phyloP scores from a whole-genome alignment of 2,113 vertebrate species.

The Scortum barcoo region DNA sequence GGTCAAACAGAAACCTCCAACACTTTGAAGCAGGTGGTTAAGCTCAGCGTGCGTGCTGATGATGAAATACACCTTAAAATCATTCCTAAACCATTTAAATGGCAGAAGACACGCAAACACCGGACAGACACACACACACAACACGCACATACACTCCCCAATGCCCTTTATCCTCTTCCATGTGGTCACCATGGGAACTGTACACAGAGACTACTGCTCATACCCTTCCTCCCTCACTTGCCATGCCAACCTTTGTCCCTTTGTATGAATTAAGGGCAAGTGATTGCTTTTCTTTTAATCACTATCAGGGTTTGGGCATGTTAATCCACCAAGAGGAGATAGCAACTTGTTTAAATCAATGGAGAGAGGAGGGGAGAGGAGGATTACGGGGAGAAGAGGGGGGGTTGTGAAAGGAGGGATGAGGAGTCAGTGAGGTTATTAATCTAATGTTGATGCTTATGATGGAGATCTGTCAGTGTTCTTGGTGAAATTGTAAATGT shows the following conservation, averaged over 20 bases:
- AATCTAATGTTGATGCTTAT: constrained; percentile 5
- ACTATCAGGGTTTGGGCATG: constrained; percentile 38
- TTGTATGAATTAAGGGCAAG: constrained; percentile 47
- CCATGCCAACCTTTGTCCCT: constrained; percentile 37
- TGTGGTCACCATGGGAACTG: constrained; percentile 69
- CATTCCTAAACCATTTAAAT: constrained; percentile 7
- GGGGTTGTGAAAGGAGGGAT: background rate
- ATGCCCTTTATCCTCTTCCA: constrained; percentile 65
- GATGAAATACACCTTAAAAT: background rate
- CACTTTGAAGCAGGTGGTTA: constrained; percentile 21
- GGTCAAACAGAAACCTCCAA: constrained; percentile 12
- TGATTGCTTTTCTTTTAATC: constrained; percentile 63
- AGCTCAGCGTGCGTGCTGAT: background rate
- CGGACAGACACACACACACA: constrained; percentile 21
- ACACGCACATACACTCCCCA: constrained; percentile 30
- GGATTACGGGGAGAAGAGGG: background rate
- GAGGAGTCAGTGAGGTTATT: background rate
- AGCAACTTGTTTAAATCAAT: background rate
- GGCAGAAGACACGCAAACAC: background rate
- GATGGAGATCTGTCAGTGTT: background rate
- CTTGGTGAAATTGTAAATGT: background rate
- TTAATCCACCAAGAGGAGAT: constrained; percentile 50
- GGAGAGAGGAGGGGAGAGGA: background rate
- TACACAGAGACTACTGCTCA: constrained; percentile 73
- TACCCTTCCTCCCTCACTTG: constrained; percentile 55